phyloP scores from a whole-genome alignment of 2,888 invertebrate species.

The Electrophaes corylata region DNA sequence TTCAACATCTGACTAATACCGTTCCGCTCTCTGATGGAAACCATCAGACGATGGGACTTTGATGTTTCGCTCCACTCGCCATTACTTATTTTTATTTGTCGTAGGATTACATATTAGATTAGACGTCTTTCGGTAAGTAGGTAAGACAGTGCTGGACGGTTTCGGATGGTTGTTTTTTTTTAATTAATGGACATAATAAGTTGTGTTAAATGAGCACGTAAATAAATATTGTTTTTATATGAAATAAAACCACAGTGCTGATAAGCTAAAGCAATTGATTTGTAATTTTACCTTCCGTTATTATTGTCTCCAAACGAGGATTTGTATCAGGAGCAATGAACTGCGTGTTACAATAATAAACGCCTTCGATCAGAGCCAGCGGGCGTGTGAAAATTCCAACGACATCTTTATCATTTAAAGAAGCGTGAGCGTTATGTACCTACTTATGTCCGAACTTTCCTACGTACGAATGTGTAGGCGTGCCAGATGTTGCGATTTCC shows the following conservation, averaged over 20 bases:
- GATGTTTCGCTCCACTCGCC: conserved; percentile 50
- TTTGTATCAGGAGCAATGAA: conserved; percentile 20
- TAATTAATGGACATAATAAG: too few species aligned
- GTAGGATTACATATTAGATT: too few species aligned
- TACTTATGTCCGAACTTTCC: conserved; percentile 50
- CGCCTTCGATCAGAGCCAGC: conserved; percentile 26
- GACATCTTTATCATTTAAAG: conserved; percentile 44
- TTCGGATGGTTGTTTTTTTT: too few species aligned
- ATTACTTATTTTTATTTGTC: conserved; percentile 25
- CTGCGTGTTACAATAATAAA: conserved; percentile 22
- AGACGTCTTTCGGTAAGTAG: too few species aligned
- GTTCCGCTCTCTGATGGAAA: conserved; percentile 59
- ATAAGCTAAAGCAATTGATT: too few species aligned
- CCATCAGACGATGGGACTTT: conserved; percentile 60
- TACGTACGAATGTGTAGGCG: conserved; percentile 46
- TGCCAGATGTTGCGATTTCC: conserved; percentile 78
- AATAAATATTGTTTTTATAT: too few species aligned
- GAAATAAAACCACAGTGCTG: too few species aligned
- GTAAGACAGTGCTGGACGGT: too few species aligned
- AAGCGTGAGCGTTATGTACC: conserved; percentile 51
- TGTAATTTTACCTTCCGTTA: not conserved
- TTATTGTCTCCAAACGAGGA: not conserved
- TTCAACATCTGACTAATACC: conserved; percentile 48
- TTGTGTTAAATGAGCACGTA: too few species aligned
- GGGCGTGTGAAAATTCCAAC: conserved; percentile 42